Percentiles rank a stretch among this genome's conserved stretches.
These are phyloP conservation scores for Glyphotaelius pellucidus DNA, from an alignment of 2,888 invertebrate genomes.

Conservation along the genomic window DNA sequence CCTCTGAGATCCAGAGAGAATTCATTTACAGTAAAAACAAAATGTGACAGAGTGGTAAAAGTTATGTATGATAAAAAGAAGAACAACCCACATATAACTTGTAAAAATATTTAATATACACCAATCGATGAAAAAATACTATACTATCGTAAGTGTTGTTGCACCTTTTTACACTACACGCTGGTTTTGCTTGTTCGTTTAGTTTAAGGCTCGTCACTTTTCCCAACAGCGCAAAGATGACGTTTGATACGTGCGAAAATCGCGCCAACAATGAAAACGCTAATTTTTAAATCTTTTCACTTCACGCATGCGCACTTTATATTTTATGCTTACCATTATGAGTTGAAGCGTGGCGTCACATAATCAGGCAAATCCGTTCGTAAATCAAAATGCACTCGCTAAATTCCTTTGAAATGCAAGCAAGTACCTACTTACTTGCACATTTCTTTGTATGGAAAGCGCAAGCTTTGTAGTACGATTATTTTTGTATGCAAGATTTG, in stretches of 20 bases:
- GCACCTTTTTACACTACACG: neutral
- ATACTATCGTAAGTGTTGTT: neutral
- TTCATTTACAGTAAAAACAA: no score
- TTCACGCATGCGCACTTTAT: neutral
- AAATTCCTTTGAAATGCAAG: neutral
- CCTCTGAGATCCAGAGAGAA: no score
- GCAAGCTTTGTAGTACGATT: neutral
- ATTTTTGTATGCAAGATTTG: neutral
- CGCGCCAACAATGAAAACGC: neutral
- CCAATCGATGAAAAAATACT: neutral
- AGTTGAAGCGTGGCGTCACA: slow-evolving; percentile 7
- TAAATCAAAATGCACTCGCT: slow-evolving; percentile 3
- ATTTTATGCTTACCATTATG: neutral
- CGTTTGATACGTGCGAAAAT: slow-evolving; percentile 25
- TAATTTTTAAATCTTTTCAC: slow-evolving; percentile 8
- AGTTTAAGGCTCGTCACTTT: neutral
- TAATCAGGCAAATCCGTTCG: neutral
- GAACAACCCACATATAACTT: neutral
- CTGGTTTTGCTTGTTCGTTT: neutral
- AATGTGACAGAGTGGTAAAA: no score
- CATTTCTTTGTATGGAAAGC: neutral
- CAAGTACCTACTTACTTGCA: neutral
- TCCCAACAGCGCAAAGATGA: neutral
- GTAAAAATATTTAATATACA: neutral
- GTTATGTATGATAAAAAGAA: no score